Conservation (phyloP, 1,140 invertebrate genomes). For the Daktulosphaira vitifoliae region DNA sequence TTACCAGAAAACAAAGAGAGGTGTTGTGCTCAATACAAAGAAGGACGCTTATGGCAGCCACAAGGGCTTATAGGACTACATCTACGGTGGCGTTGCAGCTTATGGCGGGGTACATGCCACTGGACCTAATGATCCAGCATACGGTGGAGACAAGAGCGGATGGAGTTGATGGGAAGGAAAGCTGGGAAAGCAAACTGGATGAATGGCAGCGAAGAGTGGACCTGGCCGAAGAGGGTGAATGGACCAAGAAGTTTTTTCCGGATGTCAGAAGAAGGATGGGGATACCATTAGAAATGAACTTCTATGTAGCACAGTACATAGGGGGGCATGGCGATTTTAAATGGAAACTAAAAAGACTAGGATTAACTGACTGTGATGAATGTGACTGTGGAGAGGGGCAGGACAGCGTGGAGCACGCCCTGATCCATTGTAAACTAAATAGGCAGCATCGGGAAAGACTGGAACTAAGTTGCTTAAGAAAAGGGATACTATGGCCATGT, state of each 20-base stretch:
- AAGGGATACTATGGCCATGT: neutral
- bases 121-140: too few relatives aligned
- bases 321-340: neutral
- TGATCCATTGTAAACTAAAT: neutral
- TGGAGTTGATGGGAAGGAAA: neutral
- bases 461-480: neutral
- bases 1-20: too few relatives aligned
- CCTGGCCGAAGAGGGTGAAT: neutral
- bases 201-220: neutral
- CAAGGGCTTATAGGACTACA: too few relatives aligned
- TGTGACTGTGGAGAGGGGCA: neutral
- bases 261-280: neutral
- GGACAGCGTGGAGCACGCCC: neutral
- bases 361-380: neutral
- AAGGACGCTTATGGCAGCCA: too few relatives aligned
- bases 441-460: neutral
- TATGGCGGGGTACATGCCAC: too few relatives aligned
- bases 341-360: neutral
- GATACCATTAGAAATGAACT: neutral
- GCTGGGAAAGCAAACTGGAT: neutral
- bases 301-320: neutral
- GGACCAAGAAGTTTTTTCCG: neutral
- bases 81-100: too few relatives aligned
- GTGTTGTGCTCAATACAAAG: too few relatives aligned
- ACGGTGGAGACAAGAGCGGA: too few relatives aligned